Percentiles rank a stretch among this genome's conserved stretches.
phyloP scores from a whole-genome alignment of 2,797 vertebrate genomes.

The Enoplosus armatus region DNA sequence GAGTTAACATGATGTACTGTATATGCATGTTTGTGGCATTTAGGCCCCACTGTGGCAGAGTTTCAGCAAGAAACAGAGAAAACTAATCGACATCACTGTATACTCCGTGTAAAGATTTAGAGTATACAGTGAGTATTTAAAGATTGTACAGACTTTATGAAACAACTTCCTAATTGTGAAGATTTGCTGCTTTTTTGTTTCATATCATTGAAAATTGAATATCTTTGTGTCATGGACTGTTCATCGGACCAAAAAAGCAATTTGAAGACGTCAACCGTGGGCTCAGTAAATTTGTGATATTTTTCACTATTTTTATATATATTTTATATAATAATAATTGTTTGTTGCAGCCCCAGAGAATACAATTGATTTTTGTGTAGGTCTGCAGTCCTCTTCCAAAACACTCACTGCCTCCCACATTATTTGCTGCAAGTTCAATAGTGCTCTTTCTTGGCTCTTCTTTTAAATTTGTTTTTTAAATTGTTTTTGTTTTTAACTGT shows the following conservation, averaged over 20 bases:
- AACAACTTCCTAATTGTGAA: not conserved
- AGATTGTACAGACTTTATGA: not conserved
- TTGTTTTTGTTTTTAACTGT: too few species aligned
- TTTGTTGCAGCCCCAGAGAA: not conserved
- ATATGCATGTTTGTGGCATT: not conserved
- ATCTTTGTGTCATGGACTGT: not conserved
- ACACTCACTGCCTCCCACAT: too few species aligned
- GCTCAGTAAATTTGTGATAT: not conserved
- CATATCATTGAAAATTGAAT: not conserved
- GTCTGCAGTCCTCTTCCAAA: not conserved
- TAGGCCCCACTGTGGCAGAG: not conserved
- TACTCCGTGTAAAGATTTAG: too few species aligned
- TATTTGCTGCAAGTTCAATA: not conserved
- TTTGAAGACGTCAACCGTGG: too few species aligned
- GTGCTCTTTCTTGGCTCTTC: not conserved
- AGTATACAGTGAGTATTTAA: too few species aligned
- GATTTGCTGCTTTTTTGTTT: not conserved
- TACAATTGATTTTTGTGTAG: not conserved
- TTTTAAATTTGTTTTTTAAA: not conserved
- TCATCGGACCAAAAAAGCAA: not conserved
- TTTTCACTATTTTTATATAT: too few species aligned
- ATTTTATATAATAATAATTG: too few species aligned
- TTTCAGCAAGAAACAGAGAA: too few species aligned
- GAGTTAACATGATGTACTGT: not conserved
- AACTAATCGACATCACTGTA: too few species aligned